Evolutionary conservation across 1,140 invertebrate species (phyloP), one percentile per base, ranked within the genome.

Genomic region (Drosophila trapezifrons): DNA sequence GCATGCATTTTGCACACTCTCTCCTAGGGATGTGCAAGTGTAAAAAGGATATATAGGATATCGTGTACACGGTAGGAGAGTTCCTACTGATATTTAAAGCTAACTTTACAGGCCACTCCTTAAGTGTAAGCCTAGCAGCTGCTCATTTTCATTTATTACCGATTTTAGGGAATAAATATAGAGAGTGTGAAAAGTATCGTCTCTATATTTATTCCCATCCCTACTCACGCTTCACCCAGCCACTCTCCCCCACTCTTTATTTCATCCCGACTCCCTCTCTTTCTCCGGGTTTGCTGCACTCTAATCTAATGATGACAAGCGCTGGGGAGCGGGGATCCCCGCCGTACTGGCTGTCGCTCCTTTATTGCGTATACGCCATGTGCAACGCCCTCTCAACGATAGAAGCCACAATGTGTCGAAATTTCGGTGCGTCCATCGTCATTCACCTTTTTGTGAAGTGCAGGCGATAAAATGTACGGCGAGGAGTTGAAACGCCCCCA

Each of bases 281-380:
- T 49, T 64, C 37, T 65, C 59, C 27, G 43, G 51, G 32, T 42
- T 65, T 60, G 45, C 58, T 73, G 65, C 73, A 87, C 84, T 78
- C 69, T 89, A 89, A 89, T 89, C 84, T 89, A 89, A 89, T 89
- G 84, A 89, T 89, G 84, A 89, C 84, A 89, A 75, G 83, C 72
- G 18, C 70, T 46, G 69, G 72, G 54, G 70, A 22, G 47, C 49
- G 51, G 27, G 29, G 40, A 40, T 54, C 20, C 37, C 51, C 18
- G n/a, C n/a, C n/a, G n/a, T n/a, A 27, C 32, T 59, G 46, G 49
- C 32, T 57, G 57, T 37, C 40, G 67, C 52, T 71, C 49, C 54
- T 71, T 71, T 71, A 82, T 83, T 83, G 80, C 70, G 80, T 79
- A 83, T 83, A 83, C 80, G 80, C 76, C 70, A 74, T 59, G 65